These are phyloP conservation scores for Zelostemma sp. DNA, from an alignment of 1,140 invertebrate species.

Conservation along the genomic window DNA sequence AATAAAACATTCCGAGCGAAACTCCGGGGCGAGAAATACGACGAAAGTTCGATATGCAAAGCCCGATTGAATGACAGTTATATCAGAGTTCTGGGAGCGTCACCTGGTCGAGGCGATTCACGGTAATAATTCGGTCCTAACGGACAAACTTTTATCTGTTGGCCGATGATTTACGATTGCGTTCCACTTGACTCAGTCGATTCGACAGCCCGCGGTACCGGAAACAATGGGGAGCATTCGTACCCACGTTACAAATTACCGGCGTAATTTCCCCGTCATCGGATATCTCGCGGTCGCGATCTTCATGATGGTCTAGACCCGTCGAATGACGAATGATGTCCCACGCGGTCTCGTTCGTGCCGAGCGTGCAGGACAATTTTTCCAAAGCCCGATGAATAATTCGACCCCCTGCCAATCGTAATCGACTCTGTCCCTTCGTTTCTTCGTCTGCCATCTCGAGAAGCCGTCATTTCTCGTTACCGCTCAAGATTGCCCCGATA, in stretches of 20 bases:
- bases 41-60: slow-evolving; percentile 9
- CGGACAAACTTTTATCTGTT: slow-evolving; percentile 35
- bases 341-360: slow-evolving; percentile 16
- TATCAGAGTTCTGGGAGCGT: slow-evolving; percentile 17
- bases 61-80: slow-evolving; percentile 30
- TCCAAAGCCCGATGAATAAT: slow-evolving; percentile 33
- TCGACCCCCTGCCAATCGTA: slow-evolving; percentile 10
- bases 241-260: slow-evolving; percentile 40
- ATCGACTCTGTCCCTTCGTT: not conserved
- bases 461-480: not conserved
- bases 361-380: slow-evolving; percentile 10
- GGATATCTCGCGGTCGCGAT: slow-evolving; percentile 40
- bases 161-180: slow-evolving; percentile 27
- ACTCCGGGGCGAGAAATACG: not conserved
- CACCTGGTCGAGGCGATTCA: slow-evolving; percentile 21
- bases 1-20: not conserved
- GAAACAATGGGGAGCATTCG: not conserved
- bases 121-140: slow-evolving; percentile 31
- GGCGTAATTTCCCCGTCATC: slow-evolving; percentile 47
- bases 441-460: not conserved
- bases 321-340: slow-evolving; percentile 39
- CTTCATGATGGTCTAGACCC: slow-evolving; percentile 39
- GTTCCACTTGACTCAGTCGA: slow-evolving; percentile 16
- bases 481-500: too few relatives aligned
- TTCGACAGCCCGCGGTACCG: slow-evolving; percentile 24